Evolutionary conservation across 2,888 invertebrate species (phyloP), one percentile per base, ranked within the genome.

Genomic region (Platynereis dumerilii): DNA sequence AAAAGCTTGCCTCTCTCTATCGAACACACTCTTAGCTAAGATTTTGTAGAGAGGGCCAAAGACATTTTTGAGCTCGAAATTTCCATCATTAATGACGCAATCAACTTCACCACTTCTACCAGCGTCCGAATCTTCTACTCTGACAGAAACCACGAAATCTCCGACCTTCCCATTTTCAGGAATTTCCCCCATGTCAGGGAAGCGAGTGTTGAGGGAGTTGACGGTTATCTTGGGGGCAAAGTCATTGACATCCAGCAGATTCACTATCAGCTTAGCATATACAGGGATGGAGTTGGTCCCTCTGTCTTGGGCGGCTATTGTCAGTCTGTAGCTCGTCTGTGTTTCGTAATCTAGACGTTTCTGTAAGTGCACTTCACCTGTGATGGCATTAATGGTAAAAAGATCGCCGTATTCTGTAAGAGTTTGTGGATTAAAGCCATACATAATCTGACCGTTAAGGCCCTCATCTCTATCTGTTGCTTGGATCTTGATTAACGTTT

Each of bases 21-120:
- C 80, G 28, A 83, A 67, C n/a, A 29, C 26, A 17, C 53, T 39
- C 24, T 68, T 58, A 12, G 67, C 65, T 34, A 65, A 59, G 42
- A 68, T 65, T 57, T 66, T 60, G 59, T 69, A 69, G 45, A 62
- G 64, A 20, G 57, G 57, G 34, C 58, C 55, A 59, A 64, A 64
- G 57, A 66, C 57, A 26, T 67, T 20, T 17, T 59, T 45, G 55
- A 70, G 65, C 12, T 58, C 58, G 48, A 71, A 65, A 42, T 58
- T 58, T 17, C 59, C 53, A 27, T 63, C 78, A 17, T 79, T 73
- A 29, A 81, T 72, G 64, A 75, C 75, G 66, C 82, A 83, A 0
- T 75, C 76, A 17, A 81, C 75, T 5, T 73, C 71, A 0, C 81
- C 82, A 61, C 78, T 80, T 52, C 64, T 63, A 7, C 81, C 82